Conservation (phyloP, 2,113 vertebrate genomes). For the Charina bottae region DNA sequence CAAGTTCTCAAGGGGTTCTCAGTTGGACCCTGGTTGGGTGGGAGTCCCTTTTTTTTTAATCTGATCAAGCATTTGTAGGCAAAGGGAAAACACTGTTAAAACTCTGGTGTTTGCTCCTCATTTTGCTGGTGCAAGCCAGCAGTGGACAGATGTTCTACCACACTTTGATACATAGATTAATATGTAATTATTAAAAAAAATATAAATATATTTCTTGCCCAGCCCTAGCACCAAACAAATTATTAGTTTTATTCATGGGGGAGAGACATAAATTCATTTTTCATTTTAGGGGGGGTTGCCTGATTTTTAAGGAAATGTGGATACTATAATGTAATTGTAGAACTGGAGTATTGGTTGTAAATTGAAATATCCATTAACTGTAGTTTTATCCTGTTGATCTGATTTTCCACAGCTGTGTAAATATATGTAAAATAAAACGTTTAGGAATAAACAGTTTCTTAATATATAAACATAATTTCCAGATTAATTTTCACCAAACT, state of each 20-base stretch:
- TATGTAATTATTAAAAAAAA: not conserved
- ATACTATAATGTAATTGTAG: slow-evolving; percentile 53
- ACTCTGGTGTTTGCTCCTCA: not conserved
- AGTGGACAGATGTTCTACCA: not conserved
- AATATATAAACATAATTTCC: not conserved
- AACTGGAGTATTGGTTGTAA: slow-evolving; percentile 53
- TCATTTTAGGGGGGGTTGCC: not conserved
- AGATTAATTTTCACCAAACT: not conserved
- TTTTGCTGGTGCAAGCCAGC: not conserved
- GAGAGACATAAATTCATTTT: not conserved
- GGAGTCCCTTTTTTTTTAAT: not conserved
- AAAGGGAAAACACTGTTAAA: not conserved
- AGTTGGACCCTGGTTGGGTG: not conserved
- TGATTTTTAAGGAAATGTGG: slow-evolving; percentile 1
- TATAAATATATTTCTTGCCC: not conserved
- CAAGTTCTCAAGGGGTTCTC: not conserved
- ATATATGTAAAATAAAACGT: slow-evolving; percentile 8
- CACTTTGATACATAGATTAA: not conserved
- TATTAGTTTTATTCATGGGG: not conserved
- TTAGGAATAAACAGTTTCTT: slow-evolving; percentile 26
- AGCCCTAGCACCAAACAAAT: not conserved
- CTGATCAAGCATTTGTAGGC: not conserved
- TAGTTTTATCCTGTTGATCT: slow-evolving; percentile 29
- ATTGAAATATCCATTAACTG: slow-evolving; percentile 48
- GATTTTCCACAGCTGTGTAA: not conserved